Evolutionary conservation across 1,140 invertebrate species (phyloP).

Genomic region (Anagrus nilaparvatae): DNA sequence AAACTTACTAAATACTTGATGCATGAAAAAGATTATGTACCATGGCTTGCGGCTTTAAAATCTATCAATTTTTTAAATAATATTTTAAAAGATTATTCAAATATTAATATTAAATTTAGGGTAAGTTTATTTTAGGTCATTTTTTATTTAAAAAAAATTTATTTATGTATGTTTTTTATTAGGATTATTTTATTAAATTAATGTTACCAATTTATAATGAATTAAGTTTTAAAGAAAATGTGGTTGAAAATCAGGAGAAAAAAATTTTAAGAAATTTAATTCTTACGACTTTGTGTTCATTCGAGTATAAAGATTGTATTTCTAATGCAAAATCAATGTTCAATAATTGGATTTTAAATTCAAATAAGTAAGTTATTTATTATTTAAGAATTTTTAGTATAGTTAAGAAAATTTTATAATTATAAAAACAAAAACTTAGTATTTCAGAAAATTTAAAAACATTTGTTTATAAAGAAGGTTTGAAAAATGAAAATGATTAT

Average conservation of each 20-base stretch:
- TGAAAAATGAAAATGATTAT: conserved; percentile 15
- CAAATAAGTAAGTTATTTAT: conserved; percentile 20
- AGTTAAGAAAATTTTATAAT: neutral
- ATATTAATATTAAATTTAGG: conserved; percentile 17
- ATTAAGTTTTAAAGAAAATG: conserved; percentile 17
- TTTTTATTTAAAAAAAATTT: conserved; percentile 5
- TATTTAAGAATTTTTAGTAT: neutral
- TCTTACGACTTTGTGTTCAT: conserved; percentile 19
- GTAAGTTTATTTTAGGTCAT: conserved; percentile 8
- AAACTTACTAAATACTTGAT: conserved; percentile 41
- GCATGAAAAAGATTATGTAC: conserved; percentile 43
- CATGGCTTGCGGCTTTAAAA: conserved; percentile 43
- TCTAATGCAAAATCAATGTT: conserved; percentile 19
- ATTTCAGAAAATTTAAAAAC: conserved; percentile 22
- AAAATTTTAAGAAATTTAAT: conserved; percentile 22
- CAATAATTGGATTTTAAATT: conserved; percentile 19
- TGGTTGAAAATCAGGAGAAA: conserved; percentile 6
- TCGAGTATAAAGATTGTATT: conserved; percentile 22
- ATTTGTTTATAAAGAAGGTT: conserved; percentile 24
- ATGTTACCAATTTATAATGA: conserved; percentile 19
- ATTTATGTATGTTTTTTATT: conserved; percentile 6
- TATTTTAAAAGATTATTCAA: conserved; percentile 19
- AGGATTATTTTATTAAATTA: conserved; percentile 19
- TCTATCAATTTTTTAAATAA: conserved; percentile 30
- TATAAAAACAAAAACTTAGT: conserved; percentile 4